Evolutionary conservation across 2,888 invertebrate genomes (phyloP), one percentile per base, ranked within the genome.

Genomic region (Pseudeuparius sepicola): DNA sequence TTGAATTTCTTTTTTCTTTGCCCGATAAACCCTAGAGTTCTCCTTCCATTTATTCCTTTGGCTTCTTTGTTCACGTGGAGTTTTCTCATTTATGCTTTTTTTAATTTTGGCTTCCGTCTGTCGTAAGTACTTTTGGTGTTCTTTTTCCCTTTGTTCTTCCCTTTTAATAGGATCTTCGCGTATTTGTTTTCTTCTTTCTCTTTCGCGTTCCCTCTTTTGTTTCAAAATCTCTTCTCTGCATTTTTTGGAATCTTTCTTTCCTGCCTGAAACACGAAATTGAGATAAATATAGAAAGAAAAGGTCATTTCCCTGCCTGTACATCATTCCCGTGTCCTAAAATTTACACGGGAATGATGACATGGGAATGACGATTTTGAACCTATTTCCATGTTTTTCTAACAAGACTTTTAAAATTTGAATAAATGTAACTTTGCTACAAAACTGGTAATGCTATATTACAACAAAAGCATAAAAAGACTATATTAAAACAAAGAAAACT

Each of bases 111-210:
- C 9, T 20, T 20, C 7, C 20, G 7, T 20, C 9, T 20, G 20
- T 9, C 9, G 7, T 9, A 20, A 20, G 9, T 20, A 20, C 20
- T 20, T 20, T 20, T 20, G 20, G 9, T 9, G 20, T 20, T 20
- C 20, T 20, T 20, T 20, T 9, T 20, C 20, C 20, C 20, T 20
- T 20, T 20, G 20, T 20, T 20, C 20, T 20, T 20, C 20, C 9
- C 20, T 7, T 20, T 20, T 20, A 7, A 20, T 9, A 9, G 20
- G 20, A 20, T 20, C 20, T 20, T 20, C 20, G 7, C 20, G 20
- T 7, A 20, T 20, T 20, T 9, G 7, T 9, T 9, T 20, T 20
- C 20, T 20, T 9, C 20, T 20, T 9, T 20, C 20, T 9, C 9
- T 20, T 20, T 20, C 20, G 7, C 20, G 7, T 20, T 20, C 20